These are phyloP conservation scores for Diplolepis rosae DNA, from an alignment of 2,888 invertebrate genomes.

Conservation along the genomic window DNA sequence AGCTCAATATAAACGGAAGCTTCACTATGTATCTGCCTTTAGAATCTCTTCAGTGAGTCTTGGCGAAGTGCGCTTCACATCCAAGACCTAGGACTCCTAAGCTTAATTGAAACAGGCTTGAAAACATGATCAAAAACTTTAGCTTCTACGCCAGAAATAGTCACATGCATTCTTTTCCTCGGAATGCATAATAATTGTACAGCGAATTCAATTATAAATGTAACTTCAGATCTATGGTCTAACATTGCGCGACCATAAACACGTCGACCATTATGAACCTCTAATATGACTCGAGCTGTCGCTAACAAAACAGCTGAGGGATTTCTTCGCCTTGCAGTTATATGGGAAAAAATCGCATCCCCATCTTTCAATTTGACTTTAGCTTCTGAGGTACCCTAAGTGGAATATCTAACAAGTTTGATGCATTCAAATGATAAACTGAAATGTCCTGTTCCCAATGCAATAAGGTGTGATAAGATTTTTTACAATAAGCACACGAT, in stretches of 20 bases:
- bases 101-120: not conserved
- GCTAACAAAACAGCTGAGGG: conserved; percentile 19
- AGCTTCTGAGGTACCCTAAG: not conserved
- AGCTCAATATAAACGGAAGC: no score
- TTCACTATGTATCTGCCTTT: not conserved
- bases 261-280: conserved; percentile 2
- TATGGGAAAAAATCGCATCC: not conserved
- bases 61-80: not conserved
- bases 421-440: not conserved
- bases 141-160: conserved; percentile 10
- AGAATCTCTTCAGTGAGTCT: not conserved
- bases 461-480: not conserved
- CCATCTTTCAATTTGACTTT: not conserved
- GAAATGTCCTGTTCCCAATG: not conserved
- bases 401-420: not conserved
- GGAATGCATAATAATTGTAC: conserved; percentile 30
- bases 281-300: conserved; percentile 7
- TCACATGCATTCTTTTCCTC: not conserved
- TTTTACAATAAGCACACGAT: not conserved
- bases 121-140: not conserved
- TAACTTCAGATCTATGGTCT: conserved; percentile 34
- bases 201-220: conserved; percentile 30
- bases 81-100: not conserved
- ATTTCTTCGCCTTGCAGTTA: not conserved
- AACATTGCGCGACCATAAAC: conserved; percentile 30